A percentile compares a stretch with the other conserved stretches of the same genome.
phyloP scores from a whole-genome alignment of 1,140 invertebrate genomes.

The Euborellia annulipes region DNA sequence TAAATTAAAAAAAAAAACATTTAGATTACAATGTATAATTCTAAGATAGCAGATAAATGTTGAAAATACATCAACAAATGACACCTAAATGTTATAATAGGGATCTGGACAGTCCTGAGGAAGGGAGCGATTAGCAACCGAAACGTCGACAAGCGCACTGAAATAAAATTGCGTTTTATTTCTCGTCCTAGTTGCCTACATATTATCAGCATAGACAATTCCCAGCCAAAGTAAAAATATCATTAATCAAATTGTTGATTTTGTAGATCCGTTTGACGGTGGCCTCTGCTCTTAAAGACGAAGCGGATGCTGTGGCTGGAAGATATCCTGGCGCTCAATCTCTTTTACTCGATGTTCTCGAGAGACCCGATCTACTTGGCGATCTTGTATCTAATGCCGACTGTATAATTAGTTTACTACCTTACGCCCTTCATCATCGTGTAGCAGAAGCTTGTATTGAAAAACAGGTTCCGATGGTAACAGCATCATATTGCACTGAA shows the following conservation, averaged over 20 bases:
- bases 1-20: too few species aligned
- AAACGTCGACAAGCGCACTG: too few species aligned
- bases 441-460: constrained; percentile 78
- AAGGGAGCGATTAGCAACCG: too few species aligned
- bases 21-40: too few species aligned
- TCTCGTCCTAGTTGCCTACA: too few species aligned
- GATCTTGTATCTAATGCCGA: constrained; percentile 59
- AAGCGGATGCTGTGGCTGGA: constrained; percentile 64
- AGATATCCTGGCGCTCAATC: constrained; percentile 65
- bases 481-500: constrained; percentile 84
- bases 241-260: too few species aligned
- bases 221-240: neutral
- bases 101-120: too few species aligned
- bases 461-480: constrained; percentile 80
- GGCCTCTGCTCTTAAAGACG: constrained; percentile 73
- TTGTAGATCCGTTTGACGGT: constrained; percentile 10
- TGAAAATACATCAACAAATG: too few species aligned
- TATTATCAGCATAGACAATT: too few species aligned
- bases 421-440: constrained; percentile 73
- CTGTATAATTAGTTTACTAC: constrained; percentile 80
- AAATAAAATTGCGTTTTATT: too few species aligned
- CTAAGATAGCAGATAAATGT: too few species aligned
- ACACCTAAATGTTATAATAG: too few species aligned
- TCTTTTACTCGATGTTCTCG: constrained; percentile 63
- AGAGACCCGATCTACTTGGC: constrained; percentile 50